phyloP scores from a whole-genome alignment of 1,140 invertebrate species.

The Helicoverpa armigera region DNA sequence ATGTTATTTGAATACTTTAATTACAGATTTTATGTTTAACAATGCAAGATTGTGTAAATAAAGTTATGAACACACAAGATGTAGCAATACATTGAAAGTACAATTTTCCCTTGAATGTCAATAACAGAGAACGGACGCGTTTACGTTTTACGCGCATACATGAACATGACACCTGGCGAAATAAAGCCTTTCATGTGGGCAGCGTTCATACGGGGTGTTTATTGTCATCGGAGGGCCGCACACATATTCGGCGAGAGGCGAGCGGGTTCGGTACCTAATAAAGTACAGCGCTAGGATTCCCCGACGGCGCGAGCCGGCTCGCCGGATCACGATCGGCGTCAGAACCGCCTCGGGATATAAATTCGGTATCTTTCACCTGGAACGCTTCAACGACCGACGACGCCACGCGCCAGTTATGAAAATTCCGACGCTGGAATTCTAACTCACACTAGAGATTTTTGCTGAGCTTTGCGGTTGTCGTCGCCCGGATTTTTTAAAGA shows the following conservation, averaged over 20 bases:
- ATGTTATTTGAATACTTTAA: not conserved
- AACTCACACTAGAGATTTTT: slow-evolving; percentile 80
- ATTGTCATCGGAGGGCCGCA: slow-evolving; percentile 61
- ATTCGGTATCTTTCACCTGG: slow-evolving; percentile 73
- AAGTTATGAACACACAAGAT: slow-evolving; percentile 15
- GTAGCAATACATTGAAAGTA: slow-evolving; percentile 16
- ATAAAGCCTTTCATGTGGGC: slow-evolving; percentile 66
- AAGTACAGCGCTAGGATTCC: slow-evolving; percentile 58
- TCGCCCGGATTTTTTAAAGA: slow-evolving; percentile 78
- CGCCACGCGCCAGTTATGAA: slow-evolving; percentile 79
- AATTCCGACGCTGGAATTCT: slow-evolving; percentile 81
- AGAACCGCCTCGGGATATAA: slow-evolving; percentile 71
- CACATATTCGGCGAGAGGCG: slow-evolving; percentile 66
- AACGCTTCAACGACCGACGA: slow-evolving; percentile 66
- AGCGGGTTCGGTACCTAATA: slow-evolving; percentile 64
- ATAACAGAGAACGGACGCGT: slow-evolving; percentile 57
- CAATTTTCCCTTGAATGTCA: slow-evolving; percentile 52
- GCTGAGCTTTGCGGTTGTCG: slow-evolving; percentile 80
- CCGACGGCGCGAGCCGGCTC: slow-evolving; percentile 36
- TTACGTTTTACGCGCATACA: slow-evolving; percentile 61
- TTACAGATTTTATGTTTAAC: not conserved
- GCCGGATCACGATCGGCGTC: slow-evolving; percentile 63
- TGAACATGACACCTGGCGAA: slow-evolving; percentile 63
- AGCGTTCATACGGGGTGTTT: slow-evolving; percentile 60
- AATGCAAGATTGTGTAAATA: not conserved